phyloP scores from a whole-genome alignment of 2,113 vertebrate species.

The Naja naja region DNA sequence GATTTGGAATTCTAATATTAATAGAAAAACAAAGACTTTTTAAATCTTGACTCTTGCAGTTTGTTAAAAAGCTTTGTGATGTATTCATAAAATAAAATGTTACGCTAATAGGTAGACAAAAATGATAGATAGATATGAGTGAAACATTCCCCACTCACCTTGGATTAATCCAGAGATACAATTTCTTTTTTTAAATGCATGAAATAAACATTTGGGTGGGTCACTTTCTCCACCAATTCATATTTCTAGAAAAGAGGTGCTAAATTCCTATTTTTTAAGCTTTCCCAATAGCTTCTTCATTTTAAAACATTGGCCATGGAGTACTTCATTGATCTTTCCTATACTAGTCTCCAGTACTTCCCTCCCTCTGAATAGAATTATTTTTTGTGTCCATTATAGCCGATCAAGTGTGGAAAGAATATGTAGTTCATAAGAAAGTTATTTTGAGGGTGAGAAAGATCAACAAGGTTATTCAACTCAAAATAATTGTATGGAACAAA shows the following conservation, averaged over 20 bases:
- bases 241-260: background rate
- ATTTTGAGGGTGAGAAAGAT: background rate
- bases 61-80: constrained; percentile 38
- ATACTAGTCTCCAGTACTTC: background rate
- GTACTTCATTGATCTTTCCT: background rate
- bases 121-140: background rate
- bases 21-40: constrained; percentile 37
- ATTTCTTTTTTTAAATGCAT: background rate
- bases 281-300: background rate
- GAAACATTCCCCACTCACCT: background rate
- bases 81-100: background rate
- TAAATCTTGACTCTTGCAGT: constrained; percentile 9
- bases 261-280: background rate
- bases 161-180: background rate
- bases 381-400: background rate
- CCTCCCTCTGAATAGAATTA: background rate
- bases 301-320: background rate
- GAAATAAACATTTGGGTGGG: background rate
- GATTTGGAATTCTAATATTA: constrained; percentile 55
- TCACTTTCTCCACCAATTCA: background rate
- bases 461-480: background rate
- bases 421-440: background rate
- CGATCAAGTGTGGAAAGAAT: background rate
- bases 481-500: background rate
- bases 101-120: background rate